Percentiles rank a stretch among this genome's conserved stretches.
phyloP scores from a whole-genome alignment of 2,888 invertebrate genomes.

The Zonitis immaculata region DNA sequence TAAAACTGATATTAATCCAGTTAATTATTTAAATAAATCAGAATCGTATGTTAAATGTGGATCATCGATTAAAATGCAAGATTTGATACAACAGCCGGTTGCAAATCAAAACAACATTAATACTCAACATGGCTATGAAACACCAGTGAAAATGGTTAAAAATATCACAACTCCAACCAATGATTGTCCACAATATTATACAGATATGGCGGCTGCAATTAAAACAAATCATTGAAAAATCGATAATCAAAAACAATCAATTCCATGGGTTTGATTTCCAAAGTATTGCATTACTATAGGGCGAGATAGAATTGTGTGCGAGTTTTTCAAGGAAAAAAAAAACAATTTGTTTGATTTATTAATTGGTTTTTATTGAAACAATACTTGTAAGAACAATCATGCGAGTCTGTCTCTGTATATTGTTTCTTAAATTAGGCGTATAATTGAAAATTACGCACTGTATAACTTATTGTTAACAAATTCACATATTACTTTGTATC shows the following conservation, averaged over 20 bases:
- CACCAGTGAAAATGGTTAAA: slow-evolving; percentile 40
- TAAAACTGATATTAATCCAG: slow-evolving; percentile 25
- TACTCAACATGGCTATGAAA: slow-evolving; percentile 43
- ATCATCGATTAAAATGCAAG: slow-evolving; percentile 35
- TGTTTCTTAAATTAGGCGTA: too few relatives aligned
- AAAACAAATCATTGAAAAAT: slow-evolving; percentile 6
- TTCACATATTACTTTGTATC: slow-evolving; percentile 10
- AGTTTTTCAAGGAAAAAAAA: not conserved
- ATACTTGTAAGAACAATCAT: too few relatives aligned
- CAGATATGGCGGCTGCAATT: slow-evolving; percentile 39
- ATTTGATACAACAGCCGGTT: slow-evolving; percentile 20
- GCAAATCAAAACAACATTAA: slow-evolving; percentile 21
- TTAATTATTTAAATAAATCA: slow-evolving; percentile 34
- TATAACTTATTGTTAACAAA: slow-evolving; percentile 2
- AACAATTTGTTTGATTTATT: not conserved
- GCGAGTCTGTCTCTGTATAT: too few relatives aligned
- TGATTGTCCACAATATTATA: slow-evolving; percentile 44
- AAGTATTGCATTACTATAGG: too few relatives aligned
- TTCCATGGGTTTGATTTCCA: not conserved
- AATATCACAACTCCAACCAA: slow-evolving; percentile 39
- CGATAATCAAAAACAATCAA: too few relatives aligned
- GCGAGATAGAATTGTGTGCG: too few relatives aligned
- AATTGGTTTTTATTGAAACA: too few relatives aligned
- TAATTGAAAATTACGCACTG: not conserved
- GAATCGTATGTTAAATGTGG: slow-evolving; percentile 40